Base-by-base conservation (phyloP, 23 tunicate species). In the Styela plicata region DNA sequence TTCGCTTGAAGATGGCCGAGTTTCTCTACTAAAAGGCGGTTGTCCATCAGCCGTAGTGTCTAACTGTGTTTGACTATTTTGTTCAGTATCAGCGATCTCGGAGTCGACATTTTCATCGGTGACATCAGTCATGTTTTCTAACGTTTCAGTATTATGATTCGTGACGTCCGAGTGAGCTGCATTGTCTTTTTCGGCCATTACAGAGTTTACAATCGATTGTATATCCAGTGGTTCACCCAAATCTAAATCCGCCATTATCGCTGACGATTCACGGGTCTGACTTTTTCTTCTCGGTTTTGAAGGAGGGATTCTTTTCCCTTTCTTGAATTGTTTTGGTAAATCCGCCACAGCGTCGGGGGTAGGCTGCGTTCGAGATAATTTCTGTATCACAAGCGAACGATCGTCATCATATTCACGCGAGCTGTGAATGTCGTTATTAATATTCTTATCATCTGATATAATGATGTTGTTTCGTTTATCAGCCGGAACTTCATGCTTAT, bases 191-290 rank as follows among this genome's bases (percentile, higher is more conserved):
- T 44, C 57, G 13, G 71, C 24, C 31, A 27, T 67, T 16, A 67
- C 71, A 67, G 71, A 67, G 31, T 67, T 29, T 29, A 67, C 31
- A 67, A 67, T 67, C 19, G 71, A 27, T 67, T 67, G 71, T 25
- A 67, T 67, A 67, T 67, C 31, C 23, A 67, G 22, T 24, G 71
- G 71, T 67, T 67, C 71, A 25, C 71, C 71, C 0, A 67, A 67
- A 24, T 67, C 71, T 16, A 29, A 24, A 18, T 67, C 71, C 13
- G 71, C 30, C 71, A 67, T 67, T 27, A 67, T 25, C 22, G 71
- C 1, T 29, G 71, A 19, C 16, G 71, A 67, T 67, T 17, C 24
- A 19, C 30, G 31, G n/a, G 31, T 5, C 13, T 44, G 19, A 29
- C 30, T 29, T 16, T 67, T 67, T 25, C 71, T 27, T 67, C 31